Conservation (phyloP, 2,888 invertebrate genomes). For the Caradrina clavipalpis region DNA sequence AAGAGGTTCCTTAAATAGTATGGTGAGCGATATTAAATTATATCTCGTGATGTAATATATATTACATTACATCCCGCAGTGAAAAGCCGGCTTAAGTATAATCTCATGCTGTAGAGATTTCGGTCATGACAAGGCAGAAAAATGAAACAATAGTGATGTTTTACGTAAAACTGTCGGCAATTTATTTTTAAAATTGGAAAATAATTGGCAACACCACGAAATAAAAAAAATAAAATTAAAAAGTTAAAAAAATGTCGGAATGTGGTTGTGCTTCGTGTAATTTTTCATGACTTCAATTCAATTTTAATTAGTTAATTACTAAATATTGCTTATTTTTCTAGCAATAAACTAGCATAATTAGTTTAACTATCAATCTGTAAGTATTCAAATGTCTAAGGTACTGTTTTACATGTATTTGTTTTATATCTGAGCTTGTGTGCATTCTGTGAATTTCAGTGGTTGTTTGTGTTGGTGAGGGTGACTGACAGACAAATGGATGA, state of each 20-base stretch:
- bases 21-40: too few species aligned
- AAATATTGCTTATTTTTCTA: constrained; percentile 57
- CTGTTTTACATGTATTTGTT: constrained; percentile 56
- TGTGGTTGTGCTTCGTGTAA: constrained; percentile 81
- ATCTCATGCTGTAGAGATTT: too few species aligned
- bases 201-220: constrained; percentile 17
- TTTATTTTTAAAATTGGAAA: too few species aligned
- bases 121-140: too few species aligned
- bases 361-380: constrained; percentile 60
- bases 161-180: too few species aligned
- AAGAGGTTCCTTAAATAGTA: too few species aligned
- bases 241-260: constrained; percentile 82
- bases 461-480: constrained; percentile 87
- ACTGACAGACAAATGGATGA: constrained; percentile 79
- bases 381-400: constrained; percentile 47
- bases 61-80: too few species aligned
- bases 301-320: constrained; percentile 53
- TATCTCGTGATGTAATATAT: too few species aligned
- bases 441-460: constrained; percentile 79
- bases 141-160: neutral
- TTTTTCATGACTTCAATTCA: constrained; percentile 68
- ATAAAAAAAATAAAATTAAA: constrained; percentile 25
- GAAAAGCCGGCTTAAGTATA: too few species aligned
- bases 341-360: constrained; percentile 61
- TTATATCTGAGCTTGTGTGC: constrained; percentile 74